Base-by-base conservation (phyloP, 2,888 invertebrate genomes). In the Stenodera caucasica region DNA sequence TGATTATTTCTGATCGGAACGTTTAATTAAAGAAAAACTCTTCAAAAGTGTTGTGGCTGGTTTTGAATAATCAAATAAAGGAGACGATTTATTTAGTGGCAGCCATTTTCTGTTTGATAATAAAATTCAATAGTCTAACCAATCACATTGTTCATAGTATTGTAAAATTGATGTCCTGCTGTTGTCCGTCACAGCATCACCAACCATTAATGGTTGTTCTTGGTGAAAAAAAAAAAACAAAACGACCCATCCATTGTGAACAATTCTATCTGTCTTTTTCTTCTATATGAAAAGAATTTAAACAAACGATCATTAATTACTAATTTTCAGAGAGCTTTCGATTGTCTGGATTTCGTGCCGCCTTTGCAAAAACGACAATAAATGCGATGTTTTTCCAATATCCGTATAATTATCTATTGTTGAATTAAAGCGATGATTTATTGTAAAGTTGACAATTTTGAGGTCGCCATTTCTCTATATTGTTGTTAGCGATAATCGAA, bases 1-100 rank as follows among this genome's bases (percentile, higher is more conserved):
- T 75, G 75, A 75, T 75, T 75, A 74, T 74, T 73, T 73, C 74
- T 70, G 26, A 62, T 61, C 63, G 63, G 65, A 69, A 70, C 72
- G 72, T 70, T 67, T 57, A 56, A 64, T 61, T 64, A 65, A 67
- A 63, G 67, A 71, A 66, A 64, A 71, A 70, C 49, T 55, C 54
- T 50, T 59, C 3, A 26, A 3, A 26, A 26, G 3, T 26, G 3
- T 26, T 26, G 3, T 26, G 3, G 26, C 7, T 26, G 26, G 26
- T 26, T 3, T 3, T 7, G 26, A 7, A 26, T 7, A 26, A 26
- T n/a, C n/a, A n/a, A n/a, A n/a, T n/a, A n/a, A n/a, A n/a, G n/a
- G n/a, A n/a, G 26, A 26, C 3, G 26, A 26, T 26, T 26, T 30
- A 30, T 9, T 30, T 8, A 9, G 8, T 30, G 53, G 6, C 51